Evolutionary conservation across 1,140 invertebrate species (phyloP), one percentile per base, ranked within the genome.

Genomic region (Nomia melanderi): DNA sequence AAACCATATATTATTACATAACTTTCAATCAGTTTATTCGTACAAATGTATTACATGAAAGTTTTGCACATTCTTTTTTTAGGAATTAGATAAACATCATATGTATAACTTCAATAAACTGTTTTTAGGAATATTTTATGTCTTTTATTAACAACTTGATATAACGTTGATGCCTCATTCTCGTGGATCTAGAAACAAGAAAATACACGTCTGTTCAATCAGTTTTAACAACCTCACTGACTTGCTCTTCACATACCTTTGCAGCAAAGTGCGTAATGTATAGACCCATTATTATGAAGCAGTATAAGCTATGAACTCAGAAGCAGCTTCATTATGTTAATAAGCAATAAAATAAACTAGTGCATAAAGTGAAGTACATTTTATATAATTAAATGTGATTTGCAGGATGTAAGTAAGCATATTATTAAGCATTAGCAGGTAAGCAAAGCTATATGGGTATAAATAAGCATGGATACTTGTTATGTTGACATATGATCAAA

Each of bases 141-240:
- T 83, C 76, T 78, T 70, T 59, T 76, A 78, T 79, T 50, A 44
- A 73, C 39, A 71, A 53, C 47, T n/a, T 69, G 14, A 20, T 57
- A 56, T 1, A 59, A 50, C 20, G 59, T 72, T 71, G 77, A 78
- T 39, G 59, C 27, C 25, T 59, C n/a, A 60, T n/a, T 62, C 25
- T 79, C 69, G 82, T 29, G 84, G 84, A 84, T 86, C 84, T 86
- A 86, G 39, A 86, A 86, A 78, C 12, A 76, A 76, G 50, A 78
- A 67, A 60, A 67, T 44, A 78, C 27, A 64, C 14, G 27, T 65
- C 6, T 14, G n/a, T 66, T 31, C 17, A 60, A 50, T 74, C 9
- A 53, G 25, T 27, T 66, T 57, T 25, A 27, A 41, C 2, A 8
- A 7, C 17, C 11, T 44, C 54, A 39, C 27, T 17, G 25, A 73